Base-by-base conservation (phyloP, 2,113 vertebrate genomes). In the Atherinomorus stipes region DNA sequence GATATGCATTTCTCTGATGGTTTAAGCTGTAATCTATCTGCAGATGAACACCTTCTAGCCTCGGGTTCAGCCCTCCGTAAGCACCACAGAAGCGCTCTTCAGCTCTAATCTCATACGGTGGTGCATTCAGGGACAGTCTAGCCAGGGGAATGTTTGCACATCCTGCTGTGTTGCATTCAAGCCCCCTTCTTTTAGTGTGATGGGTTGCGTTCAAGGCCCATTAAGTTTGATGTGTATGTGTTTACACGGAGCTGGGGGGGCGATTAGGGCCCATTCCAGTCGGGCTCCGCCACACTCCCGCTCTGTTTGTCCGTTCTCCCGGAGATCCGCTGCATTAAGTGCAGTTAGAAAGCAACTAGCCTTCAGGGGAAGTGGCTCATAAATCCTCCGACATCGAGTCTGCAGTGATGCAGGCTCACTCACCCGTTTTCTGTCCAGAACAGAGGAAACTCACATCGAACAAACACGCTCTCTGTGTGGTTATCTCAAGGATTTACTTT, bases 161-260 rank as follows among this genome's bases (percentile, higher is more conserved):
- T 8, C 8, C 8, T 42, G 40, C 40, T 42, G 15, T 42, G 40
- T 3, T 42, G 40, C 13, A 5, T 42, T 42, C 13, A 42, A 15
- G 31, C 31, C 28, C 28, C 28, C 31, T 34, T 8, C 31, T 9
- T 34, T 59, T 13, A 21, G 0, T 96, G 95, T 76, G 96, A 95
- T 0, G 95, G 40, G 5, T 93, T 31, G 94, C 94, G 57, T 97
- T 96, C 71, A 97, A 90, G 0, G 95, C 95, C 51, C 47, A n/a
- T 64, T 64, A 61, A 61, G 22, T 45, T 61, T 61, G 38, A 61
- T 44, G 59, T 45, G 23, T 44, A 13, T 62, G 25, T 26, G 42
- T 61, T 61, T 45, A 44, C 58, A 42, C 8, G 15, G 2, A 2
- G 38, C 59, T 26, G 16, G 21, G 16, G 38, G 40, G 44, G 1